Base-by-base conservation (phyloP, 2,797 vertebrate species). In the Podargus strigoides region DNA sequence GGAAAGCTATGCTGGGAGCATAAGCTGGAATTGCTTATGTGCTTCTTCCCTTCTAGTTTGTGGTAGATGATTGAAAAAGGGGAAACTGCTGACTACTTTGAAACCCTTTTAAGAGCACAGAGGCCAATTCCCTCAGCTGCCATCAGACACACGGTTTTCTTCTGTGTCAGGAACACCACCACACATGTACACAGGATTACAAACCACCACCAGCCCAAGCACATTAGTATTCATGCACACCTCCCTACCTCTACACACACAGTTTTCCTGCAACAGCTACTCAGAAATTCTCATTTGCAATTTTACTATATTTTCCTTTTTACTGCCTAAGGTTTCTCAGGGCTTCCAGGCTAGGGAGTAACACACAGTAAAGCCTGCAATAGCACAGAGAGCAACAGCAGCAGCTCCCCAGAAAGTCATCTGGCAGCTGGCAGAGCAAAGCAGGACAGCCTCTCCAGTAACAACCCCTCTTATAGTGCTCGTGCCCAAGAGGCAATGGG, bases 391-490 rank as follows among this genome's bases (percentile, higher is more conserved):
- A 36, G 20, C 10, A n/a, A 18, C 12, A 36, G 63, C 50, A 66
- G 68, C 80, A 58, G 53, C 52, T 64, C 67, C 39, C 55, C 70
- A 36, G 37, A 56, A 76, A 62, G 50, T 21, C 27, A 23, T 23
- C 28, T 9, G 30, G 30, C 75, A 58, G 34, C 59, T 82, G 81
- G 36, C 42, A 47, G 18, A 55, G 30, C 26, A 5, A 34, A 92
- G 50, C 41, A 37, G 39, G 37, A 62, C 13, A 49, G 24, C 46
- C 62, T 42, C 75, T 30, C 34, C 67, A 52, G 22, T 6, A 27
- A n/a, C 23, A 59, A 15, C 4, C 16, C 42, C 14, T 42, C 1
- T 4, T 8, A n/a, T 0, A 0, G 20, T 3, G 24, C 30, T 53
- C 1, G 1, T 12, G 44, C 39, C 47, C 58, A 52, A 6, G 37